Evolutionary conservation across 2,888 invertebrate species (phyloP), one percentile per base, ranked within the genome.

Genomic region (Cotesia congregata): DNA sequence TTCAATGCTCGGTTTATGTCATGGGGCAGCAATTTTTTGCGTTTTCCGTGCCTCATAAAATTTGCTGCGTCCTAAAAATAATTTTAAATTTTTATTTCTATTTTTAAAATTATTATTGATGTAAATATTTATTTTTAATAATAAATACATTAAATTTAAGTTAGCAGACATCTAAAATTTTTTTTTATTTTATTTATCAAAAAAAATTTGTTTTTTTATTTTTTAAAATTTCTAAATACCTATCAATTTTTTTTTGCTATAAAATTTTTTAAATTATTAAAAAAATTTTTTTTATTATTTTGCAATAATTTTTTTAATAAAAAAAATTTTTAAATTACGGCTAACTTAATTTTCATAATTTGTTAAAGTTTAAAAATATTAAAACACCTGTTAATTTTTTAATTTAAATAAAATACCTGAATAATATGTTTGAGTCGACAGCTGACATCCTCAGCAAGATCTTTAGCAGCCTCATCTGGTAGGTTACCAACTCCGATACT

Each of bases 1-100:
- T 95, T 96, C n/a, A 99, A 90, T 4, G 97, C 94, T 90, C 95
- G 92, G 90, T 98, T 98, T 83, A 98, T 93, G 88, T 99, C 99
- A 74, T 92, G 91, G 6, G 95, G 93, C 6, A 94, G 92, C 65
- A 98, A 90, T 86, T 95, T 96, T 83, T 94, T 94, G 74, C 98
- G 92, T 89, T 97, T 98, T 0, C 96, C 94, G 89, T 98, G 97
- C 82, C 95, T 93, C 95, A 97, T 97, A 86, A 98, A 98, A 88
- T 98, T 97, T 76, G 95, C 93, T 50, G 97, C 95, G 92, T 98
- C 98, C 92, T 98, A 93, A 30, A 83, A 17, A 1, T 7, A 41
- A 20, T 40, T 82, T 76, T 81, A 79, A 30, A 71, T 77, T 65
- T 72, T 30, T 72, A 72, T 40, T 62, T 17, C 6, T 5, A 6